These are phyloP conservation scores for Melieria omissa DNA, from an alignment of 2,888 invertebrate genomes.

Conservation along the genomic window DNA sequence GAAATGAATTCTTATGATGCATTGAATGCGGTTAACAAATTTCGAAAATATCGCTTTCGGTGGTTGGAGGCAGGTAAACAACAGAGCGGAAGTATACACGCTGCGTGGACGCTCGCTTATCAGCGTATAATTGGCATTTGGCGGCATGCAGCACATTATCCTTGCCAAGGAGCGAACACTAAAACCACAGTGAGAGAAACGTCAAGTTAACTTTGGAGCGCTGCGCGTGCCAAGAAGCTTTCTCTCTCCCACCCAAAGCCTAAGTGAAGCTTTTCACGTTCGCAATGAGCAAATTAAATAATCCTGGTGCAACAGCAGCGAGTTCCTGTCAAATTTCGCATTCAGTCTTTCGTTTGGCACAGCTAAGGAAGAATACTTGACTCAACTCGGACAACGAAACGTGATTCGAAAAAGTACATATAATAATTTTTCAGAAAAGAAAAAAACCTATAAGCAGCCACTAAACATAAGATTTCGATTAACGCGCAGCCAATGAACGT, in stretches of 20 bases:
- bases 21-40: too few relatives aligned
- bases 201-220: too few relatives aligned
- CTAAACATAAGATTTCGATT: conserved; percentile 1
- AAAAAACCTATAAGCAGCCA: conserved; percentile 5
- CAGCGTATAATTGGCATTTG: too few relatives aligned
- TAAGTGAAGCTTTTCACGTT: neutral
- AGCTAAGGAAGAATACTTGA: conserved; percentile 28
- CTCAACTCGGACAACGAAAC: conserved; percentile 37
- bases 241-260: neutral
- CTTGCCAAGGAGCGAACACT: too few relatives aligned
- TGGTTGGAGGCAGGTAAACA: too few relatives aligned
- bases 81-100: too few relatives aligned
- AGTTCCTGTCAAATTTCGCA: conserved; percentile 36
- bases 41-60: too few relatives aligned
- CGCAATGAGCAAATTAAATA: conserved; percentile 13
- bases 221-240: neutral
- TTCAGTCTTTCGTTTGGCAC: conserved; percentile 36
- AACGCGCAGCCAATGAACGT: neutral
- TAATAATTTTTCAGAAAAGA: conserved; percentile 1
- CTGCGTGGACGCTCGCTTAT: too few relatives aligned
- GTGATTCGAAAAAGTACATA: conserved; percentile 22
- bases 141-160: too few relatives aligned
- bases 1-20: too few relatives aligned
- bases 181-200: too few relatives aligned
- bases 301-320: conserved; percentile 12